Percentiles rank a stretch among this genome's conserved stretches.
phyloP scores from a whole-genome alignment of 1,140 invertebrate species.

The Mercenaria mercenaria region DNA sequence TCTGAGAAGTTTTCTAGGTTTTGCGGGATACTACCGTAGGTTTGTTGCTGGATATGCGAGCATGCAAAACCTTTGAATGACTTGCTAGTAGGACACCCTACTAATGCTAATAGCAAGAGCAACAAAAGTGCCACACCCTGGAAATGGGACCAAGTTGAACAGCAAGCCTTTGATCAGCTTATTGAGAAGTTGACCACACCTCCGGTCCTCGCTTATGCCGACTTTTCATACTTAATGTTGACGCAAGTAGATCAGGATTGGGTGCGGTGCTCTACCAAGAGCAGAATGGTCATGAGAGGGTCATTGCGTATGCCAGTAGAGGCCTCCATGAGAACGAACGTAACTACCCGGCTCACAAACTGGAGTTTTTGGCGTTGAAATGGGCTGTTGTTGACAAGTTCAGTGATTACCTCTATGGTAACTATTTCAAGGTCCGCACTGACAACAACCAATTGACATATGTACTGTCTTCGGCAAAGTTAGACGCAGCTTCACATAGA shows the following conservation, averaged over 20 bases:
- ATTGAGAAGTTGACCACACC: slow-evolving; percentile 4
- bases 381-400: no score
- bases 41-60: neutral
- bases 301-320: no score
- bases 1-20: no score
- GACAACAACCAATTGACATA: slow-evolving; percentile 63
- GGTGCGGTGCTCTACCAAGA: no score
- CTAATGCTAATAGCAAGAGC: neutral
- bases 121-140: neutral
- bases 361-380: slow-evolving; percentile 36
- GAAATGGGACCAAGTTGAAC: neutral
- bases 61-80: slow-evolving; percentile 71
- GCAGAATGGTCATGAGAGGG: no score
- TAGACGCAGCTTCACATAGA: neutral
- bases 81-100: slow-evolving; percentile 17
- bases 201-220: neutral
- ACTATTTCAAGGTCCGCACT: slow-evolving; percentile 45
- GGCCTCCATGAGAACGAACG: neutral
- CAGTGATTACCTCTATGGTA: slow-evolving; percentile 60
- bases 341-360: slow-evolving; percentile 64
- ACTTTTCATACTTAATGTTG: neutral
- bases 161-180: neutral
- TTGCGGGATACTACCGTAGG: neutral
- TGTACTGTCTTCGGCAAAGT: neutral
- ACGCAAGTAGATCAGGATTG: no score